Evolutionary conservation across 2,113 vertebrate genomes (phyloP), one percentile per base, ranked within the genome.

Genomic region (Zosterops hypoxanthus): DNA sequence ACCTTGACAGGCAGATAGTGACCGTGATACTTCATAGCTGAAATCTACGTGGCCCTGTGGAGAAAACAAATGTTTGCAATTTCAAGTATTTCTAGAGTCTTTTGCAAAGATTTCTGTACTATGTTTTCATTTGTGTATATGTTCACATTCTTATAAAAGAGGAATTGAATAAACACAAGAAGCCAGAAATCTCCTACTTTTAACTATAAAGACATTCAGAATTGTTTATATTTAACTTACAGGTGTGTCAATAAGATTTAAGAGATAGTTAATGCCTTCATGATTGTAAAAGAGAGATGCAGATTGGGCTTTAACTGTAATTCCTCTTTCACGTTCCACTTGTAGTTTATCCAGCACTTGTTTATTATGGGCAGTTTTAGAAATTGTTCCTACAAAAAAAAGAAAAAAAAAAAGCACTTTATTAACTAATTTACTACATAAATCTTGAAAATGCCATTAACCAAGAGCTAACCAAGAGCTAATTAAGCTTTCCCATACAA

Each of bases 221-320:
- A 72, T 34, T 53, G 39, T 20, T 73, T 64, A 49, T 34, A 70
- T 49, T 88, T 85, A 88, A 97, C 98, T 98, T 98, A 99, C 99
- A 8, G 99, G 99, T 0, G 99, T 99, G 97, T 99, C 99, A 39
- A 99, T 99, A 93, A 99, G 99, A 97, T 99, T 99, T 96, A 99
- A 98, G 82, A 99, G 98, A 86, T 99, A 99, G 24, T 98, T 98
- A 85, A 98, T 97, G 85, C 98, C 99, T 86, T 98, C 46, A 29
- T 97, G 97, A 84, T 8, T 97, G 93, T 99, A 99, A 81, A 99
- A 98, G 12, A 99, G 97, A n/a, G 99, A 99, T 6, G 99, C 99
- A n/a, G 99, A 99, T 63, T 99, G 99, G 46, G 99, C 99, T 97
- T 99, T 99, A 68, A 99, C 99, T 1, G 99, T 99, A 95, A 99